Evolutionary conservation across 2,888 invertebrate genomes (phyloP), one percentile per base, ranked within the genome.

Genomic region (Meiosimyza decipiens): DNA sequence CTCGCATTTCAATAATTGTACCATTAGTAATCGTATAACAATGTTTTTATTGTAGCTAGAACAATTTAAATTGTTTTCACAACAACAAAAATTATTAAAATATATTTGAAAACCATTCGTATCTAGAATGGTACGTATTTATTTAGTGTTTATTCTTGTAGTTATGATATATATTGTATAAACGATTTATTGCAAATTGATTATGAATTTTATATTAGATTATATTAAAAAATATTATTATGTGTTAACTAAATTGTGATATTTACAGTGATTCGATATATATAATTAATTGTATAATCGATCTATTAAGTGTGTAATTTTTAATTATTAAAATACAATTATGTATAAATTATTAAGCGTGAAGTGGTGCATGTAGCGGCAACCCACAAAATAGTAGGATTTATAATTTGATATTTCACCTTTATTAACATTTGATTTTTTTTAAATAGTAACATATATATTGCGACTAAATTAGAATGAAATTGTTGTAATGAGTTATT

Each of bases 191-290:
- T 66, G 51, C 63, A 71, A 33, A 54, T 18, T n/a, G 18, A 62
- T 54, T 54, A 51, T 47, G 64, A 66, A 62, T 67, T 50, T 49
- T 59, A 22, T 40, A 57, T 12, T 69, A 60, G n/a, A 69, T 69
- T 52, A 62, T 69, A 60, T 69, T 69, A 62, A 62, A n/a, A 62
- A 40, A 71, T 51, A 51, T 50, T 33, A 59, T 70, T 62, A 67
- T 72, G 67, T 72, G 84, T 86, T 86, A 86, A 86, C 86, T 86
- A 86, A 87, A 86, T 86, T 86, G 86, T 86, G 86, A 86, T 86
- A 86, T 86, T 86, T 86, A 86, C 87, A 87, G 86, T 86, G 86
- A 87, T 87, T 86, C 86, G 86, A 84, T 84, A 82, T 40, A 40
- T 81, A 77, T 79, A 82, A 82, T 80, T 82, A 82, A 84, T 83